Evolutionary conservation across 2,113 vertebrate species (phyloP).

Genomic region (Cheilinus undulatus): DNA sequence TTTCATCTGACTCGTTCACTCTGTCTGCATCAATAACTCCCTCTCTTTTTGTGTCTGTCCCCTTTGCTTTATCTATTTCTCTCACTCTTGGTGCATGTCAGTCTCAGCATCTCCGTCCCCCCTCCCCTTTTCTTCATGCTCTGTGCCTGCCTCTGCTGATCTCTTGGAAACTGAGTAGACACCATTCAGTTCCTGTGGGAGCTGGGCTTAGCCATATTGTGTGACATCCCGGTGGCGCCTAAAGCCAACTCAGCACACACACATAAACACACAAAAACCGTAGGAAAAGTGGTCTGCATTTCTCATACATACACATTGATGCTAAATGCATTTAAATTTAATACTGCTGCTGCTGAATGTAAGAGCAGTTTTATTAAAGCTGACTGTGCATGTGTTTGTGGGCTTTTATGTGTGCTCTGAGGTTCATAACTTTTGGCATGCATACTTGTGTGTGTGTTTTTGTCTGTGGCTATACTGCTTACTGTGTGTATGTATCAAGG

Average conservation of each 20-base stretch:
- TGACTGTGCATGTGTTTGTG: conserved; percentile 12
- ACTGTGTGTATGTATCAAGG: conserved; percentile 26
- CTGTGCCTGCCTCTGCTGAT: conserved; percentile 55
- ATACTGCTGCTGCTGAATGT: conserved; percentile 9
- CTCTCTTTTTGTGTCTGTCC: conserved; percentile 23
- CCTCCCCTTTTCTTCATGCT: conserved; percentile 20
- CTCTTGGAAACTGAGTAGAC: conserved; percentile 67
- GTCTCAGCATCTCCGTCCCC: conserved; percentile 28
- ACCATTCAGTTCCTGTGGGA: conserved; percentile 59
- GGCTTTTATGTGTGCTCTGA: not conserved
- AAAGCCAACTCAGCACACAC: conserved; percentile 17
- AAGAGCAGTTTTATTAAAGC: not conserved
- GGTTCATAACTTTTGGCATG: conserved; percentile 16
- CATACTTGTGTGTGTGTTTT: conserved; percentile 3
- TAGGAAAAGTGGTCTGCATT: not conserved
- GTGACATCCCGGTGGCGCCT: conserved; percentile 69
- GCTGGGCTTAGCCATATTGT: conserved; percentile 55
- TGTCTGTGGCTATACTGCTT: conserved; percentile 7
- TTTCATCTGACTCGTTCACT: conserved; percentile 3
- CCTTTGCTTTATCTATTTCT: conserved; percentile 31
- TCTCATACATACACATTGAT: not conserved
- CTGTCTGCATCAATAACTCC: conserved; percentile 7
- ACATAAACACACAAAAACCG: no score
- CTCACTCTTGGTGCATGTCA: conserved; percentile 47
- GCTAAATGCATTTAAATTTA: conserved; percentile 12